Evolutionary conservation across 1,140 invertebrate genomes (phyloP), one percentile per base, ranked within the genome.

Genomic region (Octopus bimaculoides): DNA sequence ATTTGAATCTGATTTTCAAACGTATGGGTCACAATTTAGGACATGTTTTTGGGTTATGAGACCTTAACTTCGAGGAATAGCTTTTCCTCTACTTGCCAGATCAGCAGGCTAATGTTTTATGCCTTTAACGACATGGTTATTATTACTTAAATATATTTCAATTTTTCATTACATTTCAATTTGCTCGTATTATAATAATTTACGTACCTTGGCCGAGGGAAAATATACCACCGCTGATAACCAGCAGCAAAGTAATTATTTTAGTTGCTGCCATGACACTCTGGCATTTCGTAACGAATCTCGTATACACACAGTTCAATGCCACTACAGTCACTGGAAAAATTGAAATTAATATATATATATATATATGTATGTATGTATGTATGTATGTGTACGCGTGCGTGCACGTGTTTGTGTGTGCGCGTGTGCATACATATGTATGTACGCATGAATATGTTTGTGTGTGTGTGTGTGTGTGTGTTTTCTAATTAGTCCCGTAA

Each of bases 301-400:
- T 94, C 55, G 97, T 94, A 89, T 96, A 94, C 87, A 94, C 95
- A 69, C 95, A 95, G 88, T 98, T 98, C 56, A 98, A 92, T 84
- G 94, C 96, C 41, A 95, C 96, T 54, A 98, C 82, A 0, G 83
- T 83, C 66, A 86, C 86, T 86, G 81, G 69, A 75, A 73, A 54
- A 74, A 20, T 6, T 78, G 52, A 54, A 41, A 56, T 14, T 56
- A 54, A 52, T 75, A 41, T 7, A 20, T 52, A 5, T 78, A n/a
- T 78, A 6, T 66, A 78, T 66, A 69, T 26, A 74, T 20, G 20
- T 17, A 12, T 61, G 56, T 61, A 61, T 17, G 9, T 61, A 4
- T 61, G 56, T 61, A 4, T 61, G 2, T 4, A 4, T 61, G 56
- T 4, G 56, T 61, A 61, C 56, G 14, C 14, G 14, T 61, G 14